Conservation (phyloP, 2,888 invertebrate genomes). For the Mesoligia furuncula region DNA sequence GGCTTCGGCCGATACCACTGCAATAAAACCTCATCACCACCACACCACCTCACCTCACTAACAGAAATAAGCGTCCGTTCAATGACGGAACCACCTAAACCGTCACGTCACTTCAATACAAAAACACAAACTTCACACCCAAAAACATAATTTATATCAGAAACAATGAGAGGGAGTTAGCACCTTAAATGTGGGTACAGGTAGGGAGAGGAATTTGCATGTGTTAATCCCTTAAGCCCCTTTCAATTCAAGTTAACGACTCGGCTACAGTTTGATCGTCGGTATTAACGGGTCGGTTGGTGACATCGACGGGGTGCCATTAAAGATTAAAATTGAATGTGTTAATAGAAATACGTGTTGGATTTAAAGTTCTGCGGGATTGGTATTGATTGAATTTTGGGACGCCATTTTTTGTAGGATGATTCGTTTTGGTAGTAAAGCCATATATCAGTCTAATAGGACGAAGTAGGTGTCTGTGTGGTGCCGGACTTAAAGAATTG, state of each 20-base stretch:
- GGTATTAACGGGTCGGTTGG: conserved; percentile 53
- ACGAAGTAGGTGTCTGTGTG: no score
- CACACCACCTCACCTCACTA: not conserved
- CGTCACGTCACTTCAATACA: conserved; percentile 11
- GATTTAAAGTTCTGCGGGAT: conserved; percentile 45
- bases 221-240: conserved; percentile 69
- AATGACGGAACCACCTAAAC: not conserved
- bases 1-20: not conserved
- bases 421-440: not conserved
- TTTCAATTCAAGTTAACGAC: conserved; percentile 70
- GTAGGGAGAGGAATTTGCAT: conserved; percentile 66
- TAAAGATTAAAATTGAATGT: conserved; percentile 64
- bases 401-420: not conserved
- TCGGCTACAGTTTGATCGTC: conserved; percentile 63
- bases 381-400: conserved; percentile 19
- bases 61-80: not conserved
- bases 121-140: conserved; percentile 39
- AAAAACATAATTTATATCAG: conserved; percentile 55
- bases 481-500: no score
- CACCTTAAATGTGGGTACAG: conserved; percentile 61
- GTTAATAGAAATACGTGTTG: conserved; percentile 57
- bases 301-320: conserved; percentile 60
- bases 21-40: not conserved
- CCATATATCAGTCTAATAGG: not conserved
- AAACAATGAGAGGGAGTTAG: conserved; percentile 53